phyloP scores from a whole-genome alignment of 2,888 invertebrate genomes.

The Rhamnusium bicolor region DNA sequence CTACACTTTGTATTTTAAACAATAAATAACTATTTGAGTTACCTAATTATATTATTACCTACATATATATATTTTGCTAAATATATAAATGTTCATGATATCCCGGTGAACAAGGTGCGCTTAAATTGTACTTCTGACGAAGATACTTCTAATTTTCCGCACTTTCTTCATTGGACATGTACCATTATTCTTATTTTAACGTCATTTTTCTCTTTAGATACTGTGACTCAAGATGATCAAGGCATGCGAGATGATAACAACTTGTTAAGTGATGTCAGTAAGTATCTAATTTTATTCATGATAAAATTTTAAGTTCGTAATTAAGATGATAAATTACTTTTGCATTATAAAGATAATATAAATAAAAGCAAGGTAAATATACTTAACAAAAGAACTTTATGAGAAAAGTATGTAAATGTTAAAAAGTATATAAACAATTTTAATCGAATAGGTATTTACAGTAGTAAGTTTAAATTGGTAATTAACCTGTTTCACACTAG shows the following conservation, averaged over 20 bases:
- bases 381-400: no score
- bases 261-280: slow-evolving; percentile 87
- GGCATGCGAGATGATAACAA: slow-evolving; percentile 73
- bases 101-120: not conserved
- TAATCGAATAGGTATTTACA: not conserved
- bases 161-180: not conserved
- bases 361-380: not conserved
- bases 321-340: not conserved
- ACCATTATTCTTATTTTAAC: not conserved
- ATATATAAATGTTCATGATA: not conserved
- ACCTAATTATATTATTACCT: not conserved
- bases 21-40: not conserved
- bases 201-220: slow-evolving; percentile 42
- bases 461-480: not conserved
- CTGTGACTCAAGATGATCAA: slow-evolving; percentile 43
- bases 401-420: no score
- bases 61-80: slow-evolving; percentile 4
- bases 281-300: slow-evolving; percentile 70
- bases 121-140: not conserved
- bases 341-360: not conserved
- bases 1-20: no score
- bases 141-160: not conserved
- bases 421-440: no score
- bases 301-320: not conserved
- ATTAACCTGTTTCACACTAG: not conserved